phyloP scores from a whole-genome alignment of 2,797 vertebrate genomes.

The Mionectes olivaceus region DNA sequence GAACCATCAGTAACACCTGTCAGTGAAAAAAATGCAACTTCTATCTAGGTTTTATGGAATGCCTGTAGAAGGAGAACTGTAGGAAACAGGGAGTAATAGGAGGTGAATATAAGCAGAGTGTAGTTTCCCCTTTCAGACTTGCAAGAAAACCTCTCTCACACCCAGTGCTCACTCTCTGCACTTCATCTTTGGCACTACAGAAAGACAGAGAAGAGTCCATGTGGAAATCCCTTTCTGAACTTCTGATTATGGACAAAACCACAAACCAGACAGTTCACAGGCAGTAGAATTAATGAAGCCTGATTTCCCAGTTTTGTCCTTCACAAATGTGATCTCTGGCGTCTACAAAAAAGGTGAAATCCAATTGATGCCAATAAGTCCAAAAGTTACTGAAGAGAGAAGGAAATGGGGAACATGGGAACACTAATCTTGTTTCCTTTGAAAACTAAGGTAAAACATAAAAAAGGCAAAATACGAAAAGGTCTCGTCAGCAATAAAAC shows the following conservation, averaged over 20 bases:
- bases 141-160: not conserved
- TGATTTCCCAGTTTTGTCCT: not conserved
- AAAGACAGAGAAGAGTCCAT: not conserved
- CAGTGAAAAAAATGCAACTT: not conserved
- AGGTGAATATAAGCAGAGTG: not conserved
- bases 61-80: not conserved
- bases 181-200: not conserved
- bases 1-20: not conserved
- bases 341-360: not conserved
- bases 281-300: not conserved
- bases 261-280: not conserved
- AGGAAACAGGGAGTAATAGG: not conserved
- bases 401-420: not conserved
- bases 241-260: not conserved
- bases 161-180: not conserved
- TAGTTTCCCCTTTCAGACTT: not conserved
- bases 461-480: constrained; percentile 15
- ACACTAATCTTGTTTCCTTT: not conserved
- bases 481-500: not conserved
- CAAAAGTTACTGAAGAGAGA: not conserved
- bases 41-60: not conserved
- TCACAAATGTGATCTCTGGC: not conserved
- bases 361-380: not conserved
- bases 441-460: constrained; percentile 3
- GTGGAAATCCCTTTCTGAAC: not conserved